Evolutionary conservation across 2,888 invertebrate genomes (phyloP), one percentile per base, ranked within the genome.

Genomic region (Zygogramma bicolorata): DNA sequence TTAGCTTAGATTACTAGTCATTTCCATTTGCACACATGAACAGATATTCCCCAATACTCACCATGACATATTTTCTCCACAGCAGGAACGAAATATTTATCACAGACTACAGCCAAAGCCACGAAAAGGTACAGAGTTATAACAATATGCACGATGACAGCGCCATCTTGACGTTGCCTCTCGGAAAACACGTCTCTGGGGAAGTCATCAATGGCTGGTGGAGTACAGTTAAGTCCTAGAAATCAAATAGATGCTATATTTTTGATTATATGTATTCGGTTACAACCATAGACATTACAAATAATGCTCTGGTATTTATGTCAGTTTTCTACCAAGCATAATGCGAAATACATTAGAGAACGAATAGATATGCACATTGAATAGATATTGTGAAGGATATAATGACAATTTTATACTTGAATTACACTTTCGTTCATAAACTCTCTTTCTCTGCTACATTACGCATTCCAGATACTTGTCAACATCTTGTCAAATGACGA

Each of bases 71-170:
- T 95, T 86, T 92, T 93, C 87, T 95, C 96, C 76, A 97, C 94
- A 40, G 97, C 94, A 7, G 97, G 96, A 70, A 97, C 97, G 86
- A 97, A 97, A 88, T 94, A 97, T 87, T 96, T 96, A 87, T 97
- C 97, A 89, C 97, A 95, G 65, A 97, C 95, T 80, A 97, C 93
- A 15, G 95, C 95, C 76, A 97, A 89, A 22, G 95, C 89, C 60
- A 95, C 89, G 84, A 97, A 97, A 82, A 95, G 91, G 88, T 97
- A 97, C 68, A 94, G 89, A 66, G 95, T 94, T 79, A 95, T 91
- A 82, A 95, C 84, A 74, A 92, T 92, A 88, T 97, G 97, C 79
- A 96, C 88, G 77, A 93, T 90, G 81, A 96, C 91, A 81, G 93
- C 95, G 71, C 97, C 97, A 82, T 92, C 90, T 86, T 92, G 92